A percentile compares a stretch with the other conserved stretches of the same genome.
Conservation (phyloP, 2,888 invertebrate genomes). For the Torymus aiolomorphi region DNA sequence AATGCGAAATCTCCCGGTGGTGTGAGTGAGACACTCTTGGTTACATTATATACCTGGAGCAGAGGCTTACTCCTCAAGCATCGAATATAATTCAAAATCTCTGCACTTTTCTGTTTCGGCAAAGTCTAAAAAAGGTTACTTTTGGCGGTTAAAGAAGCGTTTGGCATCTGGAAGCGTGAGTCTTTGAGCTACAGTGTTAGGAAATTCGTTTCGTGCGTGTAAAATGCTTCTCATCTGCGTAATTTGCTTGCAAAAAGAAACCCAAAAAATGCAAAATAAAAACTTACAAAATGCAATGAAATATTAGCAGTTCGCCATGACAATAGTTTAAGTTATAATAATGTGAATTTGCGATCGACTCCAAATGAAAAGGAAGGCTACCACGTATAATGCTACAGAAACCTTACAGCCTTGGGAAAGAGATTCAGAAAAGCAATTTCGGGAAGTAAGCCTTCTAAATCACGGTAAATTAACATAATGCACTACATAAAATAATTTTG, state of each 20-base stretch:
- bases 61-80: background rate
- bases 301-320: background rate
- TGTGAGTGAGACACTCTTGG: background rate
- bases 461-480: background rate
- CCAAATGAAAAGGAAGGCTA: background rate
- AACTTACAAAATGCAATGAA: slow-evolving; percentile 4
- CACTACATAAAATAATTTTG: background rate
- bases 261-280: too few species aligned
- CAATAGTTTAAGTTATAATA: background rate
- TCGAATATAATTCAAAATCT: too few species aligned
- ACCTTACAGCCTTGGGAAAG: background rate
- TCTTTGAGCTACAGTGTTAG: too few species aligned
- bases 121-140: too few species aligned
- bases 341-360: background rate
- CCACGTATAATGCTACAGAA: background rate
- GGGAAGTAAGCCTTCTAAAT: too few species aligned
- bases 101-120: background rate
- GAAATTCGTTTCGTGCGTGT: too few species aligned
- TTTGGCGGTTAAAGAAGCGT: too few species aligned
- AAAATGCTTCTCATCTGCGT: too few species aligned
- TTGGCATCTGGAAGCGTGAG: too few species aligned
- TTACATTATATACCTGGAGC: background rate
- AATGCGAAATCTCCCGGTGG: background rate
- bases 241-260: too few species aligned
- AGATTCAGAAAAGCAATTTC: background rate